Base-by-base conservation (phyloP, 37 sponge, comb jelly and placozoan genomes). In the Axinella damicornis region DNA sequence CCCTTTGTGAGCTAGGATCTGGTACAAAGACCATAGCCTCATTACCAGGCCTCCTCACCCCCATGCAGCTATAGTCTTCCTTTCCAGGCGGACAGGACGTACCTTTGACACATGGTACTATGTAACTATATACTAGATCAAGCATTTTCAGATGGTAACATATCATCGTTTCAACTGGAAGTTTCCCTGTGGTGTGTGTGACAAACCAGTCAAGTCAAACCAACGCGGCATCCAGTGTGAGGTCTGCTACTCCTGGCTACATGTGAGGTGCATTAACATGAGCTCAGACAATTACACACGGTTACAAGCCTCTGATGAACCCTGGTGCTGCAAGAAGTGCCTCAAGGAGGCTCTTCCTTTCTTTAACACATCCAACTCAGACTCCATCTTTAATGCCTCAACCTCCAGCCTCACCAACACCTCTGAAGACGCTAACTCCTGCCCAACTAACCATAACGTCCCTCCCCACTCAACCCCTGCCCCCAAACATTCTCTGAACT, bases 161-260 rank as follows among this genome's bases (percentile, higher is more conserved):
- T n/a, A n/a, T n/a, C n/a, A n/a, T n/a, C n/a, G n/a, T n/a, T n/a
- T n/a, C n/a, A n/a, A n/a, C n/a, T n/a, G n/a, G n/a, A n/a, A n/a
- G n/a, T n/a, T n/a, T n/a, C 74, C 74, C 30, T 73, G 74, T 25
- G 11, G 54, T 22, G 74, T 46, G 18, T 73, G 74, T 25, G 2
- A 2, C 6, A 18, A 25, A 2, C 74, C 74, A 19, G 55, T 73
- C 40, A 73, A 53, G 17, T 40, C 55, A 20, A 53, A 73, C 73
- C 73, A 73, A 25, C 37, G 40, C 13, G 74, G 74, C 40, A 53
- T 73, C 24, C 25, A 73, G 5, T 73, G 74, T 53, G 74, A 73
- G 13, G 28, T 34, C 55, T 73, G 74, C 12, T 52, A 5, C 69
- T 52, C 37, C 53, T 66, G 80, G 55, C 54, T 39, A 28, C 55